Conservation (phyloP, 2,888 invertebrate genomes). For the Himalopsyche anomala region DNA sequence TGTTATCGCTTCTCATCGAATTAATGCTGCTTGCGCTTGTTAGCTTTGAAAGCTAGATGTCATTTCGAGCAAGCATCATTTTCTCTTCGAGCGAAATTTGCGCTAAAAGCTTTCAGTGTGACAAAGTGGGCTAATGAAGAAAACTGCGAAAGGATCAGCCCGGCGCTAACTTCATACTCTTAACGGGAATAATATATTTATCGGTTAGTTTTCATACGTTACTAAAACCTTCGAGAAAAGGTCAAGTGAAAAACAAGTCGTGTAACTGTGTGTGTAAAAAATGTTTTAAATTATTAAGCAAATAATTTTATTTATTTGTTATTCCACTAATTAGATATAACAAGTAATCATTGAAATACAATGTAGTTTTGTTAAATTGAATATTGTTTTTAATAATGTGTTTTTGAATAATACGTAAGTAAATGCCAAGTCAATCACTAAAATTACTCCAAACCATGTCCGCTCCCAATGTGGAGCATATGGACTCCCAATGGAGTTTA, state of each 20-base stretch:
- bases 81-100: background rate
- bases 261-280: no score
- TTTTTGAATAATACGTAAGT: no score
- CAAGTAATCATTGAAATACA: no score
- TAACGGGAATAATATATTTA: background rate
- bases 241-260: background rate
- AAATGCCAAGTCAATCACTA: no score
- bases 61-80: slow-evolving; percentile 26
- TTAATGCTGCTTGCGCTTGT: slow-evolving; percentile 19
- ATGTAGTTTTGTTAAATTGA: no score
- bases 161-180: slow-evolving; percentile 2
- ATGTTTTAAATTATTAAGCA: no score
- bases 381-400: no score
- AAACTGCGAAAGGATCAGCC: slow-evolving; percentile 8
- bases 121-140: slow-evolving; percentile 30
- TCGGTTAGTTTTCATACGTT: background rate
- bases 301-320: no score
- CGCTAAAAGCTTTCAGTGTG: slow-evolving; percentile 28
- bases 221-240: background rate
- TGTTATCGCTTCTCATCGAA: slow-evolving; percentile 26
- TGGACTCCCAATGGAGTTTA: no score
- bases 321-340: no score
- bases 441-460: no score
- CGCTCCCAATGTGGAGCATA: no score
- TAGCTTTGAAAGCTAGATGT: slow-evolving; percentile 9